These are phyloP conservation scores for Tenthredo notha DNA, from an alignment of 2,888 invertebrate genomes.

Conservation along the genomic window DNA sequence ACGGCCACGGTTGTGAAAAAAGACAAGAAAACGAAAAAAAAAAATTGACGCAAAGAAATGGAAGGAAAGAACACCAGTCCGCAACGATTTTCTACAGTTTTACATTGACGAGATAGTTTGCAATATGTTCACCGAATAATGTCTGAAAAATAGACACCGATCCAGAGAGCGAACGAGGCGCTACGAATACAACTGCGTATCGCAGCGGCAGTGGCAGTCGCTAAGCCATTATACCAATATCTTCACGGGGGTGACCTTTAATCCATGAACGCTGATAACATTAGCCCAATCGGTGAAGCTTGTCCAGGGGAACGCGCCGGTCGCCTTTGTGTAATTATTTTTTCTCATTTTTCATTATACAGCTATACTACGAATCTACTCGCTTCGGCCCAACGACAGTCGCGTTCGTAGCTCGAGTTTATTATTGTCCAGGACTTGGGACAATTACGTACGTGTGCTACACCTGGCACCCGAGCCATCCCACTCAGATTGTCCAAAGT, in stretches of 20 bases:
- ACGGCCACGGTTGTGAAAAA: not conserved
- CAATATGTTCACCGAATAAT: not conserved
- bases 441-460: not conserved
- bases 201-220: conserved; percentile 57
- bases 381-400: not conserved
- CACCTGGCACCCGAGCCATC: not conserved
- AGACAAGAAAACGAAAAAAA: too few species aligned
- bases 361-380: not conserved
- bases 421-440: not conserved
- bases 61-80: not conserved
- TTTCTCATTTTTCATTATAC: conserved; percentile 8
- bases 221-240: conserved; percentile 67
- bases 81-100: not conserved
- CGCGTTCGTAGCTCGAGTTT: not conserved
- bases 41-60: not conserved
- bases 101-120: not conserved
- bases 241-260: conserved; percentile 73
- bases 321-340: conserved; percentile 39
- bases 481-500: not conserved
- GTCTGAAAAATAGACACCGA: not conserved
- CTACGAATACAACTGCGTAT: conserved; percentile 56
- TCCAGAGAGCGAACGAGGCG: not conserved
- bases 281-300: conserved; percentile 58
- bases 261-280: conserved; percentile 70
- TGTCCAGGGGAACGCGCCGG: conserved; percentile 40